These are phyloP conservation scores for Eulithis prunata DNA, from an alignment of 2,888 invertebrate species.

Conservation along the genomic window DNA sequence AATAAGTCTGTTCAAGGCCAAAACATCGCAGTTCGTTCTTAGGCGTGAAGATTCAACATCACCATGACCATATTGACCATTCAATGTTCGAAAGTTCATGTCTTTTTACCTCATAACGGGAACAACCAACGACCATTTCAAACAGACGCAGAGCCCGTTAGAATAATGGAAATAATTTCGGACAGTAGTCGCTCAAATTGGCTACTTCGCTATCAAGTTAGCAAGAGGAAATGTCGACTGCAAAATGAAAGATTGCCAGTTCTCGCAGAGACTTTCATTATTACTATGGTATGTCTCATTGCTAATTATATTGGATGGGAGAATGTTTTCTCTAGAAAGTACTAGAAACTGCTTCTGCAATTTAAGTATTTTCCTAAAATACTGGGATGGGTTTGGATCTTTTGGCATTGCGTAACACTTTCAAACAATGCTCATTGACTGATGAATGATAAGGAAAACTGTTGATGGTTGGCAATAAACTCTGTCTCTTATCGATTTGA, in stretches of 20 bases:
- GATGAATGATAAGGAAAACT: neutral
- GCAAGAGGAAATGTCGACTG: constrained; percentile 15
- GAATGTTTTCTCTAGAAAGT: constrained; percentile 14
- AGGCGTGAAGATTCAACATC: too few species aligned
- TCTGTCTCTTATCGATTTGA: neutral
- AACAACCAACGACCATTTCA: constrained; percentile 15
- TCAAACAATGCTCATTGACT: too few species aligned
- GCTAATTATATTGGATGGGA: constrained; percentile 11
- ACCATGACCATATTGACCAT: neutral
- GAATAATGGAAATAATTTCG: constrained; percentile 32
- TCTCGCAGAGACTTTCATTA: constrained; percentile 16
- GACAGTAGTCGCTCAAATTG: constrained; percentile 21
- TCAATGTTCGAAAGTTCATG: constrained; percentile 13
- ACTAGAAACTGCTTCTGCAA: neutral
- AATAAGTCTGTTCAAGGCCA: too few species aligned
- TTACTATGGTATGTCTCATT: constrained; percentile 12
- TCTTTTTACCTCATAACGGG: constrained; percentile 16
- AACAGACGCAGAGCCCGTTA: constrained; percentile 26
- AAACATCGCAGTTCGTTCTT: too few species aligned
- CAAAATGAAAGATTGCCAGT: constrained; percentile 27
- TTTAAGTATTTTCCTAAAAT: neutral
- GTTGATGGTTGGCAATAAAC: neutral
- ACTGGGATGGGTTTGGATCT: neutral
- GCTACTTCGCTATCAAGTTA: constrained; percentile 16
- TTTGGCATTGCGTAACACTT: neutral